Base-by-base conservation (phyloP, 2,797 vertebrate genomes). In the Odontamblyopus rebecca region DNA sequence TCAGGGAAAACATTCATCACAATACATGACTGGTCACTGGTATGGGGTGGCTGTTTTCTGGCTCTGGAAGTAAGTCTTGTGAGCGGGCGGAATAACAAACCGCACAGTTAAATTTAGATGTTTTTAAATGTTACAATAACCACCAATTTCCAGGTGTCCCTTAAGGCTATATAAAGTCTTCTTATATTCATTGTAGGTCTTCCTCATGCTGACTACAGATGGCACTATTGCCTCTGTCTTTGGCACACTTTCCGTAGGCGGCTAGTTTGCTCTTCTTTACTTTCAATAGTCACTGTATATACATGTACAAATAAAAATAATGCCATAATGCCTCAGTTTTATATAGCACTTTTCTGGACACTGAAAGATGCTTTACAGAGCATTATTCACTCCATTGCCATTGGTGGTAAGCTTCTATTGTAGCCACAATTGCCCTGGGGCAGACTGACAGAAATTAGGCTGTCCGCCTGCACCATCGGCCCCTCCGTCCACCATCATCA, bases 151-250 rank as follows among this genome's bases (percentile, higher is more conserved):
- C 76, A 77, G 68, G 69, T 76, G 26, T 73, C 80, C 71, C 50
- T 75, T 71, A 73, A 0, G 75, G 61, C 54, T 75, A 56, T 30
- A 69, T 75, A 59, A 23, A 38, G 3, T 53, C 41, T 50, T 23
- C 3, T 53, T 38, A 60, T 13, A 61, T 38, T 56, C 64, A 50
- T 12, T 6, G 75, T 91, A 35, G 60, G 60, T 19, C 60, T 61
- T 80, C 89, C 86, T 70, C 35, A 73, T 78, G 74, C 76, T 73
- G 88, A 88, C 94, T 92, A 94, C 89, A 95, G 94, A 93, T 93
- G 94, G 94, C 94, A 93, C 91, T 93, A 84, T 94, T 93, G 93
- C 77, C 62, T 93, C 81, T 93, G 86, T 59, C 44, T 48, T 48
- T 48, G 61, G 85, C 74, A 70, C 73, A 69, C 73, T 38, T 38